phyloP scores from a whole-genome alignment of 2,797 vertebrate genomes.

The Aplochiton taeniatus region DNA sequence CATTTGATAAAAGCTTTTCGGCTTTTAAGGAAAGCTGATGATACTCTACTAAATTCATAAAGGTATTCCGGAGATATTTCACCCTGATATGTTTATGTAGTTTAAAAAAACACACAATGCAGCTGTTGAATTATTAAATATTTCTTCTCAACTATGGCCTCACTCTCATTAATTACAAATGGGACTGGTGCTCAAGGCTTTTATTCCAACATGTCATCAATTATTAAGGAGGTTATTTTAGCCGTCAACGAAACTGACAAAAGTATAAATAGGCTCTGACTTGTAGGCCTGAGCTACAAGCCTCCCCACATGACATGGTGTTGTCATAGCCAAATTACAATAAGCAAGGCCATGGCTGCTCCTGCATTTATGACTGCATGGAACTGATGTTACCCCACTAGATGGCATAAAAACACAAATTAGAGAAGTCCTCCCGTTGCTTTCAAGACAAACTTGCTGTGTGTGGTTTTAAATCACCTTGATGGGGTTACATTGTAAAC shows the following conservation, averaged over 20 bases:
- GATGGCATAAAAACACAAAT: conserved; percentile 48
- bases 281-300: not conserved
- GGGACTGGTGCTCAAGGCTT: conserved; percentile 32
- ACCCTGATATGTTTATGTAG: conserved; percentile 37
- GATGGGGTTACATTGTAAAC: not conserved
- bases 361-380: no score
- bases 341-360: not conserved
- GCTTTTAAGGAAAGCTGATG: no score
- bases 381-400: conserved; percentile 39
- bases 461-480: not conserved
- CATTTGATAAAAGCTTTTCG: no score
- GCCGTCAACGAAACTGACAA: conserved; percentile 35
- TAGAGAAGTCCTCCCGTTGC: not conserved
- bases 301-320: conserved; percentile 14
- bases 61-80: not conserved
- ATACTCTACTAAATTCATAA: no score
- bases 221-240: conserved; percentile 51
- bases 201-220: conserved; percentile 40
- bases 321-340: conserved; percentile 26
- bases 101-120: conserved; percentile 51
- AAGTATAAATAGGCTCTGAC: conserved; percentile 18
- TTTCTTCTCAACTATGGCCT: conserved; percentile 29
- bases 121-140: conserved; percentile 59
- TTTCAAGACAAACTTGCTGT: not conserved
- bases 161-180: conserved; percentile 59